Base-by-base conservation (phyloP, 1,140 invertebrate species). In the Coptotermes formosanus region DNA sequence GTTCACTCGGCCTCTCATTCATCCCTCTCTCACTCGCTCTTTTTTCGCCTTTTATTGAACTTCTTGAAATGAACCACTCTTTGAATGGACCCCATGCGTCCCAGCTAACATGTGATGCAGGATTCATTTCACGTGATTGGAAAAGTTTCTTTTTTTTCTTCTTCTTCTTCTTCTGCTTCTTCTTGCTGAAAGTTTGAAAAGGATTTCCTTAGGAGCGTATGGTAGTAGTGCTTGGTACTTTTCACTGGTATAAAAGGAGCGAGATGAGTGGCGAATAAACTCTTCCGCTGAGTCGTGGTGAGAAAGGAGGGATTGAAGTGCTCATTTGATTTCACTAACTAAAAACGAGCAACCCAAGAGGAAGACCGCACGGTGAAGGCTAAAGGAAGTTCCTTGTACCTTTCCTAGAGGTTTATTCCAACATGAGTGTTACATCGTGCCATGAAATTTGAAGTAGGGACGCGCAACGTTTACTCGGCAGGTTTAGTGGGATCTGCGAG, bases 71-170 rank as follows among this genome's bases (percentile, higher is more conserved):
- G 64, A 75, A 75, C 64, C n/a, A 16, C 64, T 14, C 25, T 75
- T 30, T 75, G 64, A 75, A 75, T 75, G 64, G 64, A 30, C 64
- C 11, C 64, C 64, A 30, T 75, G 64, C n/a, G 4, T 75, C 64
- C 64, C 25, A 75, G 25, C 64, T 7, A 75, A 75, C 64, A 75
- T 75, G 64, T 30, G 64, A 75, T 75, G 64, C 2, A 75, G 64
- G 64, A 75, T 75, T 75, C 64, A 75, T 75, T 75, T 75, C 64
- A 75, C 64, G 64, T 75, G 64, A 75, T 75, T 75, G 64, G 64
- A 75, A 75, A 75, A 75, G 64, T 75, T 75, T 75, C n/a, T 75
- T 75, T 55, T 21, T 55, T 55, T 55, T 16, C 52, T 48, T 48
- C 16, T 48, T 16, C 38, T 38, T 38, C 38, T 38, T 38, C 38